Conservation (phyloP, 2,797 vertebrate species). For the Oryzias sinensis region DNA sequence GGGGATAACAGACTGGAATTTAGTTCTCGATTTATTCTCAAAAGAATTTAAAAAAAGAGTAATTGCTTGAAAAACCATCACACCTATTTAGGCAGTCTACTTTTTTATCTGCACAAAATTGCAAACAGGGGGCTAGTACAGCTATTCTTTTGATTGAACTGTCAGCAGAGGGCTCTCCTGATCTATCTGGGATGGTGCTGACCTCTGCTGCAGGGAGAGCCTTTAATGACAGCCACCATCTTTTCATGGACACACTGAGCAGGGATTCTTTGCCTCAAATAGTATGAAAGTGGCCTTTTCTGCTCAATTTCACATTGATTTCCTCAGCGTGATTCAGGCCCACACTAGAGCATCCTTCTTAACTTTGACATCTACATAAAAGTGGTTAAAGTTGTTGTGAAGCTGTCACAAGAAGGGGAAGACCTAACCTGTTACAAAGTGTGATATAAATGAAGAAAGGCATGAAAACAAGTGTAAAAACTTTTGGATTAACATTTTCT, state of each 20-base stretch:
- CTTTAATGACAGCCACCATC: conserved; percentile 40
- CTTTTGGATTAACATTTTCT: background rate
- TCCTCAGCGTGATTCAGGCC: conserved; percentile 10
- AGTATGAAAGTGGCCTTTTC: conserved; percentile 15
- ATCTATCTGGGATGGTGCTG: conserved; percentile 49
- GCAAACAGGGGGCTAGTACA: conserved; percentile 21
- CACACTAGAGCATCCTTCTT: conserved; percentile 25
- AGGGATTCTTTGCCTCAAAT: conserved; percentile 23
- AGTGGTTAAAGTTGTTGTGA: conserved; percentile 19
- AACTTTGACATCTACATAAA: conserved; percentile 28
- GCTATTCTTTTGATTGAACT: conserved; percentile 50
- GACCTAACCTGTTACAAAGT: conserved; percentile 43
- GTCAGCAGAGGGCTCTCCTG: conserved; percentile 70
- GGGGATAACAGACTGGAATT: conserved; percentile 3
- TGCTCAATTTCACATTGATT: conserved; percentile 45
- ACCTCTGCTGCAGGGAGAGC: conserved; percentile 43
- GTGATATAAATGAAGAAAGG: too few relatives aligned
- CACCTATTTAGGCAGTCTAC: conserved; percentile 22
- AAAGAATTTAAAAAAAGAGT: conserved; percentile 3
- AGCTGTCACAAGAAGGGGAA: conserved; percentile 25
- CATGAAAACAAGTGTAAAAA: too few relatives aligned
- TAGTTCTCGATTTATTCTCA: background rate
- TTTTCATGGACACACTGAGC: conserved; percentile 47
- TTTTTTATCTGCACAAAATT: conserved; percentile 17
- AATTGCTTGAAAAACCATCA: conserved; percentile 29